phyloP scores from a whole-genome alignment of 2,888 invertebrate species.

The Heliconius ethilla region DNA sequence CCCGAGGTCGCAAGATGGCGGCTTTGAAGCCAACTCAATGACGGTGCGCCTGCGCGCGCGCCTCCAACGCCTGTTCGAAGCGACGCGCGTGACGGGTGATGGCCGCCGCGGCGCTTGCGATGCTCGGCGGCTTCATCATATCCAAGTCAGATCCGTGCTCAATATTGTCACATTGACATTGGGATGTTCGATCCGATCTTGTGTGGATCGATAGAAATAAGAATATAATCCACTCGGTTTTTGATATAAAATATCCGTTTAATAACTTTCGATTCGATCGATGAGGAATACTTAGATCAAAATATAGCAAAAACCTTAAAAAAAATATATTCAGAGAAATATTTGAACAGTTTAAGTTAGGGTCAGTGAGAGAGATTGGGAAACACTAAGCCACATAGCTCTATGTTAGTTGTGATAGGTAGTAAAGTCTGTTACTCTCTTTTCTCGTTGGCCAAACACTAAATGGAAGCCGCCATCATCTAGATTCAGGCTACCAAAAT shows the following conservation, averaged over 20 bases:
- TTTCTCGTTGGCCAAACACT: not conserved
- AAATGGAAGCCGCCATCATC: not conserved
- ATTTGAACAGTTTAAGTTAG: too few species aligned
- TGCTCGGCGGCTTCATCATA: conserved; percentile 65
- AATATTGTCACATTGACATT: conserved; percentile 47
- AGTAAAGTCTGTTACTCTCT: too few species aligned
- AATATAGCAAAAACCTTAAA: not conserved
- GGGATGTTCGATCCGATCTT: not conserved
- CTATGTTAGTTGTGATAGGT: too few species aligned
- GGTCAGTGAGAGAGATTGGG: too few species aligned
- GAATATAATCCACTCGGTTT: not conserved
- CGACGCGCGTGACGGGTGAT: conserved; percentile 77
- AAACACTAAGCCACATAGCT: too few species aligned
- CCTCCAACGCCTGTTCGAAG: conserved; percentile 55
- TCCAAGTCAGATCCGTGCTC: conserved; percentile 56
- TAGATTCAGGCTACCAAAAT: not conserved
- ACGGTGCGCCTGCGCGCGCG: conserved; percentile 83
- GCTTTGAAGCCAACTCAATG: conserved; percentile 90
- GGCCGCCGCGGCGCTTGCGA: conserved; percentile 67
- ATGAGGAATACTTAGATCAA: not conserved
- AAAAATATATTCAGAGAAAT: too few species aligned
- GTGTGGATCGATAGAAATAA: not conserved
- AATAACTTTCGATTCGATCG: not conserved
- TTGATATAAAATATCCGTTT: not conserved
- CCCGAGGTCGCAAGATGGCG: conserved; percentile 89